phyloP scores from a whole-genome alignment of 1,140 invertebrate species.

The Anoplophora glabripennis region DNA sequence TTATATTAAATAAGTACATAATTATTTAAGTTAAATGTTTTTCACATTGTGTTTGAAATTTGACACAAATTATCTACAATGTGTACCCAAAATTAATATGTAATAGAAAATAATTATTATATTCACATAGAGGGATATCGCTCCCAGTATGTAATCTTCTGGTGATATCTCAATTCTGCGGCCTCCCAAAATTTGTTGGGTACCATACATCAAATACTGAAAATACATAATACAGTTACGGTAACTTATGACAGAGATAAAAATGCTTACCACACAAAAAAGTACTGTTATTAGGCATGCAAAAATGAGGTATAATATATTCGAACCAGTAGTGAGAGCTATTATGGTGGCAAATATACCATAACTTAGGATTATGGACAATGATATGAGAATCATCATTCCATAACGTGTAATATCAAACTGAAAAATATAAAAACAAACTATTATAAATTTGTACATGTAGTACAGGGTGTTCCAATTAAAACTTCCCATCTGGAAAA shows the following conservation, averaged over 20 bases:
- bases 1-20: no score
- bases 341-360: constrained; percentile 28
- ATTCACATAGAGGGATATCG: constrained; percentile 35
- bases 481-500: no score
- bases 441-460: no score
- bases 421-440: neutral
- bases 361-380: constrained; percentile 24
- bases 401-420: constrained; percentile 36
- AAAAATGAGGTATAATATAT: constrained; percentile 21
- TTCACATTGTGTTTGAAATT: no score
- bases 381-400: constrained; percentile 23
- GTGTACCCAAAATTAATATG: neutral
- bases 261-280: constrained; percentile 6
- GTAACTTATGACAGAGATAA: neutral
- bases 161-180: constrained; percentile 33
- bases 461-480: no score
- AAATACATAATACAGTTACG: neutral
- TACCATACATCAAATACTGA: constrained; percentile 35
- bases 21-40: no score
- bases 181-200: constrained; percentile 37
- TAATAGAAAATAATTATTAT: constrained; percentile 38
- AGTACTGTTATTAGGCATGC: constrained; percentile 14
- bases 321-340: constrained; percentile 8
- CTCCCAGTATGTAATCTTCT: constrained; percentile 40
- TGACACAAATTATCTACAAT: no score